phyloP scores from a whole-genome alignment of 2,888 invertebrate species.

The Punctoribates punctum region DNA sequence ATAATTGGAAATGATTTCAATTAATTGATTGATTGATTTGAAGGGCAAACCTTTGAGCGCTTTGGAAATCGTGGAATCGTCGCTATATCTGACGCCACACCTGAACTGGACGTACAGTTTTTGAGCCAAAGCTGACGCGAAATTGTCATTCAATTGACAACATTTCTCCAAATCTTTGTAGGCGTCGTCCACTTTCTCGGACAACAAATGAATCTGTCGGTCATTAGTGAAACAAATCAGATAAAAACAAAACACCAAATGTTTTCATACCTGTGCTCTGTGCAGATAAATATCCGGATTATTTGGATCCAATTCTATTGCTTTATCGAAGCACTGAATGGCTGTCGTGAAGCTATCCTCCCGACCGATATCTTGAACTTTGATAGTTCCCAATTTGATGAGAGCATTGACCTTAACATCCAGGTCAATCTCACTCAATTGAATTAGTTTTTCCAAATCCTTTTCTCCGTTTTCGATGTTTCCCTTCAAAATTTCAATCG shows the following conservation, averaged over 20 bases:
- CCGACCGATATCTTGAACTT: slow-evolving; percentile 54
- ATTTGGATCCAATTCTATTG: slow-evolving; percentile 69
- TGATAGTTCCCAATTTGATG: slow-evolving; percentile 79
- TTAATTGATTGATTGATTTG: slow-evolving; percentile 47
- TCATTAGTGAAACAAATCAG: slow-evolving; percentile 13
- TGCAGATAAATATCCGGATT: slow-evolving; percentile 90
- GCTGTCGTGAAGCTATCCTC: slow-evolving; percentile 62
- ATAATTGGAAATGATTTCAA: not conserved
- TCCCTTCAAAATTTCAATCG: slow-evolving; percentile 42
- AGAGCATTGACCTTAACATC: slow-evolving; percentile 67
- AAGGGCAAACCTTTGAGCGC: slow-evolving; percentile 63
- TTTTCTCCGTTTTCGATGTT: slow-evolving; percentile 40
- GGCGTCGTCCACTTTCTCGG: slow-evolving; percentile 77
- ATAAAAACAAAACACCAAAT: not conserved
- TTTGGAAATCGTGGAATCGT: slow-evolving; percentile 53
- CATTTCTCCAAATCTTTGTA: slow-evolving; percentile 76
- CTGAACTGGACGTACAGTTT: slow-evolving; percentile 68
- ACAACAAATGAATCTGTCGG: slow-evolving; percentile 71
- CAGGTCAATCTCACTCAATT: slow-evolving; percentile 9
- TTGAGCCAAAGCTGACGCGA: slow-evolving; percentile 80
- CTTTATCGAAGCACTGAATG: slow-evolving; percentile 72
- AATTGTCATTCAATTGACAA: slow-evolving; percentile 73
- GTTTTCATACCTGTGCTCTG: slow-evolving; percentile 64
- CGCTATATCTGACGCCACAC: slow-evolving; percentile 14
- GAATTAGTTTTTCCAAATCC: slow-evolving; percentile 17